These are phyloP conservation scores for Lepus europaeus DNA, from an alignment of 2,113 vertebrate species.

Conservation along the genomic window DNA sequence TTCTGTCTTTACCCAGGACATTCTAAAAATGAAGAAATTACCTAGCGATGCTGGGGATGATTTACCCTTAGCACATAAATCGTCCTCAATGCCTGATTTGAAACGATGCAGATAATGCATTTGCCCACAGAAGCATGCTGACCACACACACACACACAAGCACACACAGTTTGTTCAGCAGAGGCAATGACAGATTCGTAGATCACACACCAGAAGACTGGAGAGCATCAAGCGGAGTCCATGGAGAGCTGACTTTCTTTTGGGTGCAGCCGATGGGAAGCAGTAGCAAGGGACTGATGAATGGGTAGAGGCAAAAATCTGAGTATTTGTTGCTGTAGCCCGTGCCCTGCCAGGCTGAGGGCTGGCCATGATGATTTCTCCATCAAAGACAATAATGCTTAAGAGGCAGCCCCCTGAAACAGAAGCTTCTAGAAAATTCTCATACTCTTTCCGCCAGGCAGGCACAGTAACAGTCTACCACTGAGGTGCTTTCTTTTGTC, in stretches of 20 bases:
- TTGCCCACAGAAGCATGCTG: background rate
- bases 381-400: background rate
- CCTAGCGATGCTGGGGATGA: background rate
- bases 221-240: background rate
- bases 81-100: background rate
- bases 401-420: background rate
- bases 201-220: background rate
- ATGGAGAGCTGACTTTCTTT: background rate
- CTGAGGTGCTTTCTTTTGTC: background rate
- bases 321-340: background rate
- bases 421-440: background rate
- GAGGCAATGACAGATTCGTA: background rate
- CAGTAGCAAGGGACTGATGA: rapidly evolving
- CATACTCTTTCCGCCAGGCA: background rate
- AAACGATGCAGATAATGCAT: background rate
- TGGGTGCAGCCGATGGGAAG: no score
- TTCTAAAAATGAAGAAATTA: background rate
- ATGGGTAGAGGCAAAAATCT: no score
- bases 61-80: background rate
- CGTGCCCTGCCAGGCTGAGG: background rate
- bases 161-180: background rate
- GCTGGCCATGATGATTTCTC: background rate
- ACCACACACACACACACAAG: background rate
- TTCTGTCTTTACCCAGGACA: background rate
- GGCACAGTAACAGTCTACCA: background rate